Percentiles rank a stretch among this genome's conserved stretches.
phyloP scores from a whole-genome alignment of 1,140 invertebrate genomes.

The Leptopilina clavipes region DNA sequence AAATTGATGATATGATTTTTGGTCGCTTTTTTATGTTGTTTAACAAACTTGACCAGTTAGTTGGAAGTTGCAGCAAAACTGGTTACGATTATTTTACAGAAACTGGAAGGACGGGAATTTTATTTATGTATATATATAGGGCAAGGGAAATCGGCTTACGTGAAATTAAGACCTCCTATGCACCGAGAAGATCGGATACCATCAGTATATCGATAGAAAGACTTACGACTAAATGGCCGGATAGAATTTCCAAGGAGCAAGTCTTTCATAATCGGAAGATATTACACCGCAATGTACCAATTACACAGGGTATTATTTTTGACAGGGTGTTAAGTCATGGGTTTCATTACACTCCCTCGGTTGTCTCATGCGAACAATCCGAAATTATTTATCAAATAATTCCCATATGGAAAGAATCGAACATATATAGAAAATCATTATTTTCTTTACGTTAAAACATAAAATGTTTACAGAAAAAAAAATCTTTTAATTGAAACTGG shows the following conservation, averaged over 20 bases:
- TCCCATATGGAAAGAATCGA: not conserved
- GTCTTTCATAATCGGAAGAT: slow-evolving; percentile 26
- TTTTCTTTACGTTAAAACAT: no score
- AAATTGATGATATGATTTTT: no score
- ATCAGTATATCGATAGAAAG: slow-evolving; percentile 47
- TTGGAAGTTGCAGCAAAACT: not conserved
- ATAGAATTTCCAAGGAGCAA: slow-evolving; percentile 52
- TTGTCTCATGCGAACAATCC: slow-evolving; percentile 7
- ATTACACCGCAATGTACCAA: slow-evolving; percentile 28
- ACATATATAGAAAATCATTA: not conserved
- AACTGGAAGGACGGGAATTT: slow-evolving; percentile 26
- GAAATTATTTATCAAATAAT: not conserved
- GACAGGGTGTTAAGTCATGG: slow-evolving; percentile 19
- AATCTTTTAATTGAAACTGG: no score
- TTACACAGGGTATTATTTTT: slow-evolving; percentile 30
- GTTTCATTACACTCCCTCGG: slow-evolving; percentile 17
- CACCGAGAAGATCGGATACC: slow-evolving; percentile 51
- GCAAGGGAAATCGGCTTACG: slow-evolving; percentile 39
- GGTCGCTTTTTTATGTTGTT: not conserved
- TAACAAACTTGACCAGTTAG: slow-evolving; percentile 2
- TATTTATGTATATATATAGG: not conserved
- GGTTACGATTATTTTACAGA: slow-evolving; percentile 18
- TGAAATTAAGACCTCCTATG: slow-evolving; percentile 42
- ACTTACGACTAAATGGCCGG: slow-evolving; percentile 46
- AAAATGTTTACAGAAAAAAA: no score